Evolutionary conservation across 2,888 invertebrate species (phyloP), one percentile per base, ranked within the genome.

Genomic region (Metellina segmentata): DNA sequence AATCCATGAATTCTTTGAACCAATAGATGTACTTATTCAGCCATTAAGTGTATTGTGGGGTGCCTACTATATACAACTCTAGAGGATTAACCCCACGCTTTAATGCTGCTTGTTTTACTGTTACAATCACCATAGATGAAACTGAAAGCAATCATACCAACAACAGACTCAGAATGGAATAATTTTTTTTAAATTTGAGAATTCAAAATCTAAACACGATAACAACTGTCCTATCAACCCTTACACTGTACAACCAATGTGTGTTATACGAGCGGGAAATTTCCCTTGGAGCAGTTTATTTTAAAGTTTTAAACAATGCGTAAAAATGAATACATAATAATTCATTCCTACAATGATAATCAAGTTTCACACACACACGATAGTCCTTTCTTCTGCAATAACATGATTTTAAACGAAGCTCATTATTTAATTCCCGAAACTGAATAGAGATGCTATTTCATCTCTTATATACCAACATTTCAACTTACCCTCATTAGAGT

Each of bases 401-500:
- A 61, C 6, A 16, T 20, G 61, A 13, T 61, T 49, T 79, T 79
- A 79, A 79, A 79, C 20, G 79, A 79, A 79, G 61, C 79, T 79
- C 34, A 79, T 79, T 69, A 69, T 20, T 16, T 13, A 20, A 79
- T 61, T 61, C 20, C 53, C 34, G 16, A 34, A 19, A 16, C 51
- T 8, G n/a, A n/a, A 77, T 19, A 34, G n/a, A 79, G 61, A 20
- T 34, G n/a, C 11, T 20, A 79, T 52, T 78, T 78, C 61, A 79
- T 61, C 20, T 61, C 79, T 61, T 78, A 79, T 20, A 61, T 79
- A 34, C 34, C 61, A 61, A 61, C 34, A 34, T 79, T 79, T 61
- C 34, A 79, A 20, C 61, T 77, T 52, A 69, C 13, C 79, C 61
- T 79, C 61, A 79, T 79, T 79, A 79, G 61, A n/a, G 53, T 61